phyloP scores from a whole-genome alignment of 2,888 invertebrate genomes.

The Acanthosepion lycidas region DNA sequence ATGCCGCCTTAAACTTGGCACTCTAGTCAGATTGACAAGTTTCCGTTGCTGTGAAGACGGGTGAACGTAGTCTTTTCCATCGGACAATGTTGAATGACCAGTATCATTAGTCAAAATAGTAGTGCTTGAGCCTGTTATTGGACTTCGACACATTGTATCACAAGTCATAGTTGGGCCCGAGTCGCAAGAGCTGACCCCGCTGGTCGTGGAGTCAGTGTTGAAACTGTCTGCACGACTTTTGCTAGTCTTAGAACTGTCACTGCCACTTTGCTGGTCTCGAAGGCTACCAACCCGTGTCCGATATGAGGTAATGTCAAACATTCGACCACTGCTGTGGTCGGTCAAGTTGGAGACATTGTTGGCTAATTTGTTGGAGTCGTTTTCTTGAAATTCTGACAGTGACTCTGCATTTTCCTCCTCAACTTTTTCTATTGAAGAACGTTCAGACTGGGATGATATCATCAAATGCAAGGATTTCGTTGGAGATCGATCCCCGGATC shows the following conservation, averaged over 20 bases:
- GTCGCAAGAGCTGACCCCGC: conserved; percentile 88
- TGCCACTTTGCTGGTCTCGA: conserved; percentile 58
- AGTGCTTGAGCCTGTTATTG: conserved; percentile 87
- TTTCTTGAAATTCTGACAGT: conserved; percentile 33
- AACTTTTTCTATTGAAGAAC: conserved; percentile 33
- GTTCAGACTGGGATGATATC: conserved; percentile 36
- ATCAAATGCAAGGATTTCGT: conserved; percentile 17
- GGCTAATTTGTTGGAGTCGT: neutral
- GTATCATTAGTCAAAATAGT: conserved; percentile 55
- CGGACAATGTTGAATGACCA: conserved; percentile 51
- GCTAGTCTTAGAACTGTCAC: conserved; percentile 73
- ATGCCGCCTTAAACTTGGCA: conserved; percentile 67
- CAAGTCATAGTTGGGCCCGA: conserved; percentile 74
- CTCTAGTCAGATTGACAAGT: conserved; percentile 68
- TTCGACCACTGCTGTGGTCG: neutral
- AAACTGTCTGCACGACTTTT: conserved; percentile 78
- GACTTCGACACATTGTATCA: conserved; percentile 80
- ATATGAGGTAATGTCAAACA: conserved; percentile 49
- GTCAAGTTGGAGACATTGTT: neutral
- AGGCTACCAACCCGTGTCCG: conserved; percentile 40
- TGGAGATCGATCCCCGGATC: neutral
- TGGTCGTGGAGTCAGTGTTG: conserved; percentile 83
- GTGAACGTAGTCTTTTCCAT: conserved; percentile 72
- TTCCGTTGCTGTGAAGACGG: conserved; percentile 69
- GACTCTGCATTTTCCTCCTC: conserved; percentile 36